These are phyloP conservation scores for Meloidogyne hapla DNA, from an alignment of 1,140 invertebrate species.

Conservation along the genomic window DNA sequence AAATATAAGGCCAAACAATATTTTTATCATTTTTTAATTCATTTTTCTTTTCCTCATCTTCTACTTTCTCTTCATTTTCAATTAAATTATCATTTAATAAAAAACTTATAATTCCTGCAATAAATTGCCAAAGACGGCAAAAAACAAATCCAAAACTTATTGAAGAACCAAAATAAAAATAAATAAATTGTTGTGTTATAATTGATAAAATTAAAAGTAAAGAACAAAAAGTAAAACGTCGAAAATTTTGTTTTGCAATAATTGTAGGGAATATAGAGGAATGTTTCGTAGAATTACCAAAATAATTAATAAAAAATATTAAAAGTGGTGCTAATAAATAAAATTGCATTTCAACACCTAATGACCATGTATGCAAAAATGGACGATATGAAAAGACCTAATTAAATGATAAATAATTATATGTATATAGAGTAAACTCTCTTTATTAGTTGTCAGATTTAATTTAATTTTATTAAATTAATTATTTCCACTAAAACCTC, in stretches of 20 bases:
- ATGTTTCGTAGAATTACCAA: slow-evolving; percentile 44
- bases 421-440: too few relatives aligned
- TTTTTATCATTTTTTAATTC: neutral
- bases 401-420: neutral
- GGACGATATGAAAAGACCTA: slow-evolving; percentile 32
- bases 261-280: slow-evolving; percentile 21
- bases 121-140: slow-evolving; percentile 49
- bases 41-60: neutral
- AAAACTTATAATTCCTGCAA: slow-evolving; percentile 39
- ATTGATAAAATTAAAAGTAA: slow-evolving; percentile 3
- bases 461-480: neutral
- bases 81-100: slow-evolving; percentile 13
- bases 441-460: too few relatives aligned
- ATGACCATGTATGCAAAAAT: slow-evolving; percentile 49
- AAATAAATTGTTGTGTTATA: slow-evolving; percentile 18
- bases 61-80: slow-evolving; percentile 9
- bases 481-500: neutral
- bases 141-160: slow-evolving; percentile 31
- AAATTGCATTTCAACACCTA: slow-evolving; percentile 52
- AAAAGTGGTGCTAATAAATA: slow-evolving; percentile 46
- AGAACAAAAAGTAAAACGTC: slow-evolving; percentile 19
- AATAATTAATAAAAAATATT: slow-evolving; percentile 44
- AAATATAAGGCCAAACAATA: slow-evolving; percentile 21
- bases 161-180: neutral
- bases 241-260: neutral